Percentiles rank a stretch among this genome's conserved stretches.
Evolutionary conservation across 2,888 invertebrate genomes (phyloP).

Genomic region (Dryomyza anilis): DNA sequence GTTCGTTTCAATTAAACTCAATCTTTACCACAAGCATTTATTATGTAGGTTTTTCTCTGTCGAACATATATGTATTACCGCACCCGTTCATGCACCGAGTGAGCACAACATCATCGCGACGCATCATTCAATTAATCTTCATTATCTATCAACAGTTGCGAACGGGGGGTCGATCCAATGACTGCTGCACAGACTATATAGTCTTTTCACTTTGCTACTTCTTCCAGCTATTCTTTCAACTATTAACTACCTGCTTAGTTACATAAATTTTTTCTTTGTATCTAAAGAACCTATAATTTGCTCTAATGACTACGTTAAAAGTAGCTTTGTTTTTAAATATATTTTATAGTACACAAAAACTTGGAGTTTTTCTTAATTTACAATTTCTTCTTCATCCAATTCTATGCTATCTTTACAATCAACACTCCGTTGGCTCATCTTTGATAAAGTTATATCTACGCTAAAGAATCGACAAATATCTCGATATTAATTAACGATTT

Average conservation of each 20-base stretch:
- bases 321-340: neutral
- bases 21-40: too few species aligned
- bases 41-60: too few species aligned
- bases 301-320: constrained; percentile 1
- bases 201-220: neutral
- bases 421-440: neutral
- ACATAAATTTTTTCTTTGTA: too few species aligned
- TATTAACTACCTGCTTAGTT: neutral
- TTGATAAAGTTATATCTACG: constrained; percentile 3
- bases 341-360: neutral
- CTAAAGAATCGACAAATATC: neutral
- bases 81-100: too few species aligned
- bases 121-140: constrained; percentile 11
- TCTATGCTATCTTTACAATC: too few species aligned
- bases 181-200: neutral
- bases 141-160: constrained; percentile 3
- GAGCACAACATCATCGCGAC: neutral
- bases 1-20: too few species aligned
- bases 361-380: neutral
- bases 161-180: constrained; percentile 3
- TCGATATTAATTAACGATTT: constrained; percentile 9
- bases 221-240: neutral
- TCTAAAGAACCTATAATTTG: constrained; percentile 11
- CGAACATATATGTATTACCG: too few species aligned
- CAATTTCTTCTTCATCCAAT: neutral